These are phyloP conservation scores for Thermophis baileyi DNA, from an alignment of 2,113 vertebrate genomes.

Conservation along the genomic window DNA sequence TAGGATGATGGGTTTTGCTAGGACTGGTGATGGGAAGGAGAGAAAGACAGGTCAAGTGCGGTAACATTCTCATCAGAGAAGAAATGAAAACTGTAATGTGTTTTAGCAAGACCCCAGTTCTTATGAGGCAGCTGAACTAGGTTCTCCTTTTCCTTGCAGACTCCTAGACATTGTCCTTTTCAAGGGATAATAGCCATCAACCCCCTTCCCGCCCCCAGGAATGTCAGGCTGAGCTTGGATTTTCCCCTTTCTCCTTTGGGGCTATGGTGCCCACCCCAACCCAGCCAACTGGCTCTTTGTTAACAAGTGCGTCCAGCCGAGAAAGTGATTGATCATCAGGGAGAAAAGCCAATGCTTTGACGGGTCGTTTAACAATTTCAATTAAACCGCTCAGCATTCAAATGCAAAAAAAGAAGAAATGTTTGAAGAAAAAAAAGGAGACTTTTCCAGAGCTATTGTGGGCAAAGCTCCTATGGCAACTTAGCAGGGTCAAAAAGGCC, in stretches of 20 bases:
- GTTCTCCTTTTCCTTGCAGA: background rate
- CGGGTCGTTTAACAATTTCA: slow-evolving; percentile 67
- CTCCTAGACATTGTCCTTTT: background rate
- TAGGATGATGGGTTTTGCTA: background rate
- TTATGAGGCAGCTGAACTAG: background rate
- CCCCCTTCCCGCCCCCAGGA: background rate
- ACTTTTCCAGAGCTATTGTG: background rate
- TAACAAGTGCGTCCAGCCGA: slow-evolving; percentile 41
- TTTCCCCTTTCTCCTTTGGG: background rate
- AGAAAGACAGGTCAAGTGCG: background rate
- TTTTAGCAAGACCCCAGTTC: background rate
- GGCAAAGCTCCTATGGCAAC: slow-evolving; percentile 20
- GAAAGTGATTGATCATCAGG: slow-evolving; percentile 53
- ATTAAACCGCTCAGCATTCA: slow-evolving; percentile 53
- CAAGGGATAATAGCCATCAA: background rate
- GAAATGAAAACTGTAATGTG: slow-evolving; percentile 1
- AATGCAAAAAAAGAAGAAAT: slow-evolving; percentile 28
- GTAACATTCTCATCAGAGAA: background rate
- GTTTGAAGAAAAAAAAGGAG: slow-evolving; percentile 5
- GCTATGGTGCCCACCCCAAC: background rate
- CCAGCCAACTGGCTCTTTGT: slow-evolving; percentile 48
- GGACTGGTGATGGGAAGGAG: background rate
- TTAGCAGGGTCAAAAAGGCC: slow-evolving; percentile 7
- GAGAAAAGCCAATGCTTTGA: slow-evolving; percentile 65
- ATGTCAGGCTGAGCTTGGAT: background rate